Conservation (phyloP, 2,113 vertebrate species). For the Ochotona curzoniae region DNA sequence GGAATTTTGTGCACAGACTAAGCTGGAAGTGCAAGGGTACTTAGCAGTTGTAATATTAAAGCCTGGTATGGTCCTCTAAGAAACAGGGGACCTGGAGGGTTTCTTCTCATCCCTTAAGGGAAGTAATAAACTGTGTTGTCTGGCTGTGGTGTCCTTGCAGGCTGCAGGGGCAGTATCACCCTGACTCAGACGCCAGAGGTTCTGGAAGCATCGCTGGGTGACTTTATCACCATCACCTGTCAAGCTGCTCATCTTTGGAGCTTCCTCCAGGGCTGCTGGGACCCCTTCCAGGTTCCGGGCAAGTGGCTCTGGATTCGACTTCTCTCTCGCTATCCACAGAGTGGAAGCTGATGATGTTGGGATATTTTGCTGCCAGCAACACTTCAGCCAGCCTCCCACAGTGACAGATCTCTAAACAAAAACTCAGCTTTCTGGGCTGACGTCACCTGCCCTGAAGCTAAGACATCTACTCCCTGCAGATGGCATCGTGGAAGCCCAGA, state of each 20-base stretch:
- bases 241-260: constrained; percentile 6
- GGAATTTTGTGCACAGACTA: not conserved
- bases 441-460: no score
- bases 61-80: not conserved
- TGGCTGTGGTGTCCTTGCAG: not conserved
- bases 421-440: not conserved
- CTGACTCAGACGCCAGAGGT: constrained; percentile 57
- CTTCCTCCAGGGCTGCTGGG: not conserved
- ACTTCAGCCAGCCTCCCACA: not conserved
- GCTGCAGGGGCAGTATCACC: not conserved
- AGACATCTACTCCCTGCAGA: not conserved
- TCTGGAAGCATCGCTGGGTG: not conserved
- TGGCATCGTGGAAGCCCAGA: rapidly evolving
- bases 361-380: constrained; percentile 56
- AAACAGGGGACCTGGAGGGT: not conserved
- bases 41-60: no score
- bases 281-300: not conserved
- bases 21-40: no score
- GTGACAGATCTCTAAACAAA: not conserved
- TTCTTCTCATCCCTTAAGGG: not conserved
- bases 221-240: constrained; percentile 45
- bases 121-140: not conserved
- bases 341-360: constrained; percentile 31
- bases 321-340: constrained; percentile 46
- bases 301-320: constrained; percentile 24